Evolutionary conservation across 1,140 invertebrate genomes (phyloP).

Genomic region (Grapholita molesta): DNA sequence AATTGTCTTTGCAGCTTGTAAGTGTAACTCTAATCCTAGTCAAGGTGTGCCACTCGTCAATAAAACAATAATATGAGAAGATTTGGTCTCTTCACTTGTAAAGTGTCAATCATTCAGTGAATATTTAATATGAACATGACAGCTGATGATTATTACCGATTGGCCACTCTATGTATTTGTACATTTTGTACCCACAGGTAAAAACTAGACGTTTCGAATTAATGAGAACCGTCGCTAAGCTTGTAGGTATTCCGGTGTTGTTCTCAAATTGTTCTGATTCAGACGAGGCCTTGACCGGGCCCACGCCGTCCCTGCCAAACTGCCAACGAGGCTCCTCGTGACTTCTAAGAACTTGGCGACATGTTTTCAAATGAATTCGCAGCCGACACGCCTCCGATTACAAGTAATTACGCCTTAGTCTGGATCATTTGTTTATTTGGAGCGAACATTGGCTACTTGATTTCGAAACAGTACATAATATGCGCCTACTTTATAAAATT

Average conservation of each 20-base stretch:
- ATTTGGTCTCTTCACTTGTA: too few relatives aligned
- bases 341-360: conserved; percentile 37
- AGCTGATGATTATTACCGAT: background rate
- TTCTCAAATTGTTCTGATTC: background rate
- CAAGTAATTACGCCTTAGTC: conserved; percentile 37
- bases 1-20: background rate
- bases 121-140: background rate
- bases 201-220: background rate
- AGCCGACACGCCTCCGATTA: conserved; percentile 39
- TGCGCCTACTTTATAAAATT: background rate
- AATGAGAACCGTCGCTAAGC: background rate
- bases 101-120: background rate
- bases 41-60: background rate
- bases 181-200: too few relatives aligned
- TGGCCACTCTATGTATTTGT: background rate
- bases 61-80: too few relatives aligned
- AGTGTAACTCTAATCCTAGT: too few relatives aligned
- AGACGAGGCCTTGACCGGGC: conserved; percentile 61
- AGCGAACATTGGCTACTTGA: background rate
- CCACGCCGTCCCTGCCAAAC: conserved; percentile 25
- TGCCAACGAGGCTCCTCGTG: conserved; percentile 42
- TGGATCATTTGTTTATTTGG: conserved; percentile 26
- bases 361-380: conserved; percentile 26
- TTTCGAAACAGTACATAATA: background rate
- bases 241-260: background rate